Percentiles rank a stretch among this genome's conserved stretches.
Conservation (phyloP, 2,113 vertebrate genomes). For the Antechinus flavipes region DNA sequence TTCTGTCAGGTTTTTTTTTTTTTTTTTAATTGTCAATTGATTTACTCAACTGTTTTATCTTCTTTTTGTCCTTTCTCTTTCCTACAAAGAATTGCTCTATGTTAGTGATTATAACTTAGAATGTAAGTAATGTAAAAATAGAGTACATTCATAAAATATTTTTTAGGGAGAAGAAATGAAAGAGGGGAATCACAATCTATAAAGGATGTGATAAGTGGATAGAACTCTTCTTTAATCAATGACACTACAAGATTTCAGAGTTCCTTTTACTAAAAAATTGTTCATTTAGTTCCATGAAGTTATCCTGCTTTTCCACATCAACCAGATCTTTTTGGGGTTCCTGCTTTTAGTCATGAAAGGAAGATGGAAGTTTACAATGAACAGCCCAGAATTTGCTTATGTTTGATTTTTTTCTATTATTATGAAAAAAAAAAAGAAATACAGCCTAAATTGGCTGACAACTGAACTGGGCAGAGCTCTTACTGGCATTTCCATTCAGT, state of each 20-base stretch:
- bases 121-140: neutral
- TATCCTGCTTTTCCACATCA: neutral
- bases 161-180: neutral
- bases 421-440: neutral
- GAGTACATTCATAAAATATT: neutral
- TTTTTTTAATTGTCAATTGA: neutral
- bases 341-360: constrained; percentile 22
- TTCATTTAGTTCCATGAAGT: constrained; percentile 53
- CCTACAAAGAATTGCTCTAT: neutral
- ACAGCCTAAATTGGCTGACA: no score
- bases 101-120: neutral
- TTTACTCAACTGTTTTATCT: neutral
- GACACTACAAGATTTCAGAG: neutral
- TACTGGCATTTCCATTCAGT: neutral
- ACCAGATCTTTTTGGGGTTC: neutral
- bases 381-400: fast-evolving
- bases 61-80: neutral
- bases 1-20: neutral
- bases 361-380: constrained; percentile 46
- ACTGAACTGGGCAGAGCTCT: fast-evolving
- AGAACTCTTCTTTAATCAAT: neutral
- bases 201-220: fast-evolving
- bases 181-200: fast-evolving
- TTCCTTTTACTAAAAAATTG: constrained; percentile 21
- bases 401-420: neutral